Base-by-base conservation (phyloP, 2,113 vertebrate genomes). In the Lycaon pictus region DNA sequence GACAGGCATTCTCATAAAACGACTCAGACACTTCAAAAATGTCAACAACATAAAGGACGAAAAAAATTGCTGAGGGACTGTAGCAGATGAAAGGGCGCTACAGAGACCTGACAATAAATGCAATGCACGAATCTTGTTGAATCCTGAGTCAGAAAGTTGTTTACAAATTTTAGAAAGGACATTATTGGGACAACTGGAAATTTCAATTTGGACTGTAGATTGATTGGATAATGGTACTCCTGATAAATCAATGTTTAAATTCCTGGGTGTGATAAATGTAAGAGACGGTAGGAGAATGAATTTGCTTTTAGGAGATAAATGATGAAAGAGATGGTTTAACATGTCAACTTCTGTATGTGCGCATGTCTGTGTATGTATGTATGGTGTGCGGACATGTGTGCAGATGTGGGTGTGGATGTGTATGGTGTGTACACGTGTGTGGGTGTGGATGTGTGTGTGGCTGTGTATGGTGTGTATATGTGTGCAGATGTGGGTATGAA, bases 1-100 rank as follows among this genome's bases (percentile, higher is more conserved):
- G 76, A 93, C 23, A 92, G 58, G 81, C 23, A 51, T 88, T 88
- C 35, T 92, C 43, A 29, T 20, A 86, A 93, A 95, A 58, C 25
- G 48, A 55, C 85, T 80, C 53, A 27, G 43, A 88, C 15, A 79
- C 29, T 94, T 83, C 4, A 60, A 74, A 93, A 90, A 83, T 35
- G 13, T 91, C 71, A 79, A 3, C 17, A 72, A 19, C 23, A 29
- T 37, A 29, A 86, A 60, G 32, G 83, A 92, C 1, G 5, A 58
- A 53, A 63, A 37, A 35, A 16, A n/a, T 62, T 55, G 20, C 22
- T 13, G 15, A 72, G 35, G 43, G 71, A 85, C n/a, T 65, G 2
- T n/a, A 58, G 53, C 53, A 55, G 58, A 82, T 60, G 10, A 86
- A 60, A 85, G 3, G 65, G 79, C n/a, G 37, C 65, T 87, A 55